phyloP scores from a whole-genome alignment of 2,797 vertebrate genomes.

The Synanceia verrucosa region DNA sequence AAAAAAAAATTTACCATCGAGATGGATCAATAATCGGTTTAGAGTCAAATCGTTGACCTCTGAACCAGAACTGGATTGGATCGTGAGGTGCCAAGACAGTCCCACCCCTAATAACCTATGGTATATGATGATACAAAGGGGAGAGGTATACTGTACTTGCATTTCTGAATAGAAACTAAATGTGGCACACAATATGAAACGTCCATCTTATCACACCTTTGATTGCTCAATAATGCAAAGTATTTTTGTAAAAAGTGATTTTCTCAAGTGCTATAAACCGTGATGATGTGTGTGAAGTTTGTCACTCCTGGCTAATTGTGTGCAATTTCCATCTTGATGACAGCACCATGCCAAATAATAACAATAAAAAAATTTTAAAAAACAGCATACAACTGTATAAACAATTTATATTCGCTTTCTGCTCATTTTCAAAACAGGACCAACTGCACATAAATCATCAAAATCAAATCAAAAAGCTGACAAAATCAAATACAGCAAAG shows the following conservation, averaged over 20 bases:
- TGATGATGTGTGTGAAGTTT: constrained; percentile 23
- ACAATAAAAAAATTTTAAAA: constrained; percentile 33
- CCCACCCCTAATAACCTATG: no score
- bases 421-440: constrained; percentile 32
- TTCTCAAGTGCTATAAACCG: constrained; percentile 19
- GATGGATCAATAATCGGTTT: no score
- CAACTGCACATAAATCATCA: constrained; percentile 42
- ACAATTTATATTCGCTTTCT: constrained; percentile 9
- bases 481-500: constrained; percentile 46
- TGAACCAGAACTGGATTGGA: no score
- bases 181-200: background rate
- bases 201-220: background rate
- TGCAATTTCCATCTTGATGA: constrained; percentile 41
- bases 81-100: no score
- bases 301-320: constrained; percentile 21
- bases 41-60: no score
- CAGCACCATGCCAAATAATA: constrained; percentile 3
- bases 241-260: background rate
- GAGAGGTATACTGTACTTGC: background rate
- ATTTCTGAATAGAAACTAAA: background rate
- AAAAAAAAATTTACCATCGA: no score
- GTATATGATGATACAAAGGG: background rate
- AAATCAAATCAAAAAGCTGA: constrained; percentile 61
- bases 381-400: background rate
- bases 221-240: constrained; percentile 24